A percentile compares a stretch with the other conserved stretches of the same genome.
Evolutionary conservation across 2,888 invertebrate genomes (phyloP).

Genomic region (Drosophila tanythrix): DNA sequence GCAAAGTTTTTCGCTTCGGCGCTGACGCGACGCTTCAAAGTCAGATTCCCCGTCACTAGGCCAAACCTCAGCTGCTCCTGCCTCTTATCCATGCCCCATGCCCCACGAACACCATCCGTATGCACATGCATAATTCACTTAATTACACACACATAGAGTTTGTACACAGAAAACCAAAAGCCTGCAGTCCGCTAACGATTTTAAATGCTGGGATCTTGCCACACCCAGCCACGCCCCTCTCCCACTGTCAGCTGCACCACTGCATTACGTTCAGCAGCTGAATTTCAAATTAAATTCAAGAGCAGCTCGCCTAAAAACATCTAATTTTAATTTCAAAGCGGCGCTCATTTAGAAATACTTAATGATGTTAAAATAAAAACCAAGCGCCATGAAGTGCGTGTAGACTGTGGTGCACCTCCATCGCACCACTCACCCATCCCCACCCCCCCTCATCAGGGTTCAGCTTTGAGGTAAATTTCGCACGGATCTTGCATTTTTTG

Average conservation of each 20-base stretch:
- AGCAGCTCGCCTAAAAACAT: slow-evolving; percentile 52
- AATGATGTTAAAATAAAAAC: slow-evolving; percentile 78
- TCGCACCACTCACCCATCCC: background rate
- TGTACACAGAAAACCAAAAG: background rate
- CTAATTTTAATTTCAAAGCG: slow-evolving; percentile 78
- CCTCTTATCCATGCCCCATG: background rate
- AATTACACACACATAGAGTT: slow-evolving; percentile 45
- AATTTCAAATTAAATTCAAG: slow-evolving; percentile 65
- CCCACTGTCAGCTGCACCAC: background rate
- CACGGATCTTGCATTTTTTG: slow-evolving; percentile 53
- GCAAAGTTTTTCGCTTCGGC: slow-evolving; percentile 39
- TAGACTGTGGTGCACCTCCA: background rate
- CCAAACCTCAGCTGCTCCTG: slow-evolving; percentile 27
- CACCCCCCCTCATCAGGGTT: background rate
- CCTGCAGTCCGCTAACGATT: slow-evolving; percentile 44
- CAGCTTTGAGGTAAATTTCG: slow-evolving; percentile 57
- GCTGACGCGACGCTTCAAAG: slow-evolving; percentile 41
- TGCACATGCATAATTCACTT: slow-evolving; percentile 73
- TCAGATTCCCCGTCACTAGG: slow-evolving; percentile 46
- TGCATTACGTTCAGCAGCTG: slow-evolving; percentile 14
- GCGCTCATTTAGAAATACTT: slow-evolving; percentile 78
- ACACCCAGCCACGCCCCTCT: background rate
- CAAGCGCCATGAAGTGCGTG: slow-evolving; percentile 71
- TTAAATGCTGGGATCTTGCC: slow-evolving; percentile 56
- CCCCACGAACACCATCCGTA: slow-evolving; percentile 22